Conservation (phyloP, 2,797 vertebrate genomes). For the Pempheris klunzingeri region DNA sequence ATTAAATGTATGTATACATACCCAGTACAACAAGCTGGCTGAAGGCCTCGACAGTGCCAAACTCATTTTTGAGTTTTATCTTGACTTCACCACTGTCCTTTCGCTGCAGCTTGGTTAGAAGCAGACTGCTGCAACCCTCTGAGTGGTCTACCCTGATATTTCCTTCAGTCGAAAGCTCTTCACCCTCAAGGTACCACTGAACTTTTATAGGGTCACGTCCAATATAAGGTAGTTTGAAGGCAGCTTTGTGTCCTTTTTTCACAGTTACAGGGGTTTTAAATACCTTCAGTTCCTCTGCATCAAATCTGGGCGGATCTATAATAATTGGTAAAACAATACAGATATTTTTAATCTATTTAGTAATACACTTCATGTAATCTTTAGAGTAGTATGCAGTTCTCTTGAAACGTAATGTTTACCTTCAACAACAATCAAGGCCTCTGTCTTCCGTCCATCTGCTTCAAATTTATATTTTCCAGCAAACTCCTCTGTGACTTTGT, state of each 20-base stretch:
- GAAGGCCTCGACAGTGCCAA: slow-evolving; percentile 84
- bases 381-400: background rate
- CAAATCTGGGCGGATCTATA: slow-evolving; percentile 90
- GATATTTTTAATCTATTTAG: background rate
- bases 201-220: slow-evolving; percentile 89
- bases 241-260: slow-evolving; percentile 89
- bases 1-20: slow-evolving; percentile 71
- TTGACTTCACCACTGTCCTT: slow-evolving; percentile 91
- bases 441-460: slow-evolving; percentile 90
- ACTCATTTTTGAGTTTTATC: slow-evolving; percentile 91
- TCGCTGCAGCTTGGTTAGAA: slow-evolving; percentile 86
- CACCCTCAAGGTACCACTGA: slow-evolving; percentile 89
- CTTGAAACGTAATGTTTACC: slow-evolving; percentile 81
- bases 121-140: slow-evolving; percentile 80
- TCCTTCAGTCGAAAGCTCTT: slow-evolving; percentile 82
- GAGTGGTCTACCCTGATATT: slow-evolving; percentile 84
- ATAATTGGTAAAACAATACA: slow-evolving; percentile 2
- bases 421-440: slow-evolving; percentile 88
- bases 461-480: slow-evolving; percentile 92
- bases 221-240: slow-evolving; percentile 86
- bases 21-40: slow-evolving; percentile 87
- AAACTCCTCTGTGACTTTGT: slow-evolving; percentile 83
- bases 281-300: slow-evolving; percentile 79
- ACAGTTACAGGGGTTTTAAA: slow-evolving; percentile 84
- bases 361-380: background rate